Conservation (phyloP, 1,140 invertebrate species). For the Zaprionus africanus region DNA sequence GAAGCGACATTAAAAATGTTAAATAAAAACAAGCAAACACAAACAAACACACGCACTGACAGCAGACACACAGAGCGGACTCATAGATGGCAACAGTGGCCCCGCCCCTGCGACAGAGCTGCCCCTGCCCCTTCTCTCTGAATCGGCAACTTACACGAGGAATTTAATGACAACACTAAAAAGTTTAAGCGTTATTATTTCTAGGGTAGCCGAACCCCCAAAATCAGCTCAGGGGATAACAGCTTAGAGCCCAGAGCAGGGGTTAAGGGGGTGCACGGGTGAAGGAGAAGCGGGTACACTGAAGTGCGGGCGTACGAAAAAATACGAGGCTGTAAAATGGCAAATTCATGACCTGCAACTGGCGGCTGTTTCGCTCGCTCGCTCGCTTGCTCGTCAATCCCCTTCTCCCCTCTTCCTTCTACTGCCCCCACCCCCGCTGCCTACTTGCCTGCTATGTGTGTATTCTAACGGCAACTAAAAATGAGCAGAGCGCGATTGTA, state of each 20-base stretch:
- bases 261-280: not conserved
- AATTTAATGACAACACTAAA: constrained; percentile 85
- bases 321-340: constrained; percentile 84
- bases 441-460: constrained; percentile 38
- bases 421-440: not conserved
- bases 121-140: constrained; percentile 7
- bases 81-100: constrained; percentile 27
- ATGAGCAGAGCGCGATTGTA: constrained; percentile 74
- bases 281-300: constrained; percentile 8
- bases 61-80: constrained; percentile 23
- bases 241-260: constrained; percentile 56
- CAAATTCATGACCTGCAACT: constrained; percentile 84
- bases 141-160: constrained; percentile 78
- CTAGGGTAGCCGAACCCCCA: constrained; percentile 69
- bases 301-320: constrained; percentile 55
- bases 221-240: constrained; percentile 77
- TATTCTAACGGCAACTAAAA: constrained; percentile 81
- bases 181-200: constrained; percentile 85
- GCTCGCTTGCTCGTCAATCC: no score
- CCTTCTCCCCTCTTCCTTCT: not conserved
- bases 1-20: constrained; percentile 82
- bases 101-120: not conserved
- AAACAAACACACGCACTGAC: constrained; percentile 61
- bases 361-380: constrained; percentile 33
- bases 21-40: constrained; percentile 83